Evolutionary conservation across 2,797 vertebrate genomes (phyloP).

Genomic region (Enteromius unitaeniatus): DNA sequence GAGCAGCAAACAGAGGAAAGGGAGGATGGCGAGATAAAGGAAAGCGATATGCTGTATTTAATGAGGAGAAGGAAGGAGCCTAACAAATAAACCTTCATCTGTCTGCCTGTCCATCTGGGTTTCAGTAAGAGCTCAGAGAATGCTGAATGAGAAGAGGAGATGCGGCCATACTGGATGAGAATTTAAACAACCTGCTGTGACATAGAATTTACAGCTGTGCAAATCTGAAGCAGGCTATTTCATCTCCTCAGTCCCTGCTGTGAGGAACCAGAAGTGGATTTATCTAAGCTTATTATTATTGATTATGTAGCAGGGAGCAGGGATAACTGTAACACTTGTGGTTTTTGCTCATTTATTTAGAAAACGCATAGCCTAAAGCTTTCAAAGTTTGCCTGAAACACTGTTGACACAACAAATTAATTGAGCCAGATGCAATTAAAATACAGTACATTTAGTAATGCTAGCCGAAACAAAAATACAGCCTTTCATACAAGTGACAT

Average conservation of each 20-base stretch:
- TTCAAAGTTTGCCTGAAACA: neutral
- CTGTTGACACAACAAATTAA: neutral
- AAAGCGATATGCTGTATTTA: conserved; percentile 10
- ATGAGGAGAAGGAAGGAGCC: conserved; percentile 24
- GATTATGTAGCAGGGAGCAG: conserved; percentile 21
- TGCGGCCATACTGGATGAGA: conserved; percentile 6
- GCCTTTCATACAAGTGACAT: neutral
- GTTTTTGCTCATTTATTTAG: neutral
- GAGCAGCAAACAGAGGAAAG: conserved; percentile 9
- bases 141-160: conserved; percentile 16
- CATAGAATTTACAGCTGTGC: conserved; percentile 28
- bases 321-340: conserved; percentile 17
- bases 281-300: conserved; percentile 29
- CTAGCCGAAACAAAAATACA: neutral
- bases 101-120: neutral
- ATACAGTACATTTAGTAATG: neutral
- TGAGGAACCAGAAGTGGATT: conserved; percentile 20
- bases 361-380: neutral
- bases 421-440: neutral
- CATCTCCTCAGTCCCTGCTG: conserved; percentile 17
- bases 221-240: neutral
- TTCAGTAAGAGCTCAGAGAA: conserved; percentile 6
- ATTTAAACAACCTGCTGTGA: conserved; percentile 30
- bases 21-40: conserved; percentile 7
- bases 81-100: conserved; percentile 22